Base-by-base conservation (phyloP, 35 echinoderm and acorn worm genomes). In the Ptychodera flava region DNA sequence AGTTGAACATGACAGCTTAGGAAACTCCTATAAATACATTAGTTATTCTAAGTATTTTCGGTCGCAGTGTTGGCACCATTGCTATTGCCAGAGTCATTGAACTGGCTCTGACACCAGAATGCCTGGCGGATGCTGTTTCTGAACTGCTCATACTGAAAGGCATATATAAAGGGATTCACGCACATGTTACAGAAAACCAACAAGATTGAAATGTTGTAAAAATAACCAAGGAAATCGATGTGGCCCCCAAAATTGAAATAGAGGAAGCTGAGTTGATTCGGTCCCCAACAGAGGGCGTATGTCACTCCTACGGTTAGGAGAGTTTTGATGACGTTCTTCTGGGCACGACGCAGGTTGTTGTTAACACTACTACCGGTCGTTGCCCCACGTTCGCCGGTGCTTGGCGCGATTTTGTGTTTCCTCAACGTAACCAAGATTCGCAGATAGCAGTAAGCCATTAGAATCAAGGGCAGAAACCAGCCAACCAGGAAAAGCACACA, bases 141-240 rank as follows among this genome's bases (percentile, higher is more conserved):
- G 37, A 90, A 90, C 32, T 36, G 29, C 33, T 87, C 76, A 87
- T 79, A 87, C 79, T 87, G 78, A 31, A 91, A 82, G 15, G 85
- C 53, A 83, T 91, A 91, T 22, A 91, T 78, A 53, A 91, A 87
- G 2, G 90, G 90, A 33, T 92, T 92, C 15, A 88, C 53, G 64
- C 91, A 85, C 16, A 78, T 85, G 75, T 92, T 92, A 16, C 77
- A 77, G 35, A 92, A 88, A 0, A 76, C 79, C 29, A 92, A 78
- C 28, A 80, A 29, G 2, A 92, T 86, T 32, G 76, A 52, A 2
- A 80, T 36, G 38, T 87, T 78, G 37, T 91, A 87, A 36, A 45
- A 82, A 29, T 32, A 83, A 16, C 85, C 53, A 16, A 27, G 45
- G 28, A 91, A 77, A 34, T 91, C 45, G 22, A 91, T 16, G 31